These are phyloP conservation scores for Corvus moneduloides DNA, from an alignment of 2,113 vertebrate genomes.

Conservation along the genomic window DNA sequence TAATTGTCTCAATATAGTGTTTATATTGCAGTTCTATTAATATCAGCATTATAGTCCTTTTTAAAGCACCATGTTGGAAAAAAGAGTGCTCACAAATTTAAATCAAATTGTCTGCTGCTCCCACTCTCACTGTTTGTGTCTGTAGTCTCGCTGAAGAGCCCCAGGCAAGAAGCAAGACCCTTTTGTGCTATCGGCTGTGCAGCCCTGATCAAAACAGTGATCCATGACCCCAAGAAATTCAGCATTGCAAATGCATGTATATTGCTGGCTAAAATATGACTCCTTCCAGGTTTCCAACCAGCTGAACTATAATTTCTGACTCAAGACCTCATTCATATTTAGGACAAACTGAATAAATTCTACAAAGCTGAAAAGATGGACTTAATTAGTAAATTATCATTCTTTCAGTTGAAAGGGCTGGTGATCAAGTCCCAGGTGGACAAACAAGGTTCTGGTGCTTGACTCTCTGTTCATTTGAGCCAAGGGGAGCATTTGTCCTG, in stretches of 20 bases:
- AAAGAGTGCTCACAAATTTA: neutral
- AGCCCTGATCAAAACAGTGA: neutral
- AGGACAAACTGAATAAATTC: neutral
- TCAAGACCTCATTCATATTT: neutral
- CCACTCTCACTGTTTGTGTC: neutral
- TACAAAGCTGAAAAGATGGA: neutral
- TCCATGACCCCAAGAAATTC: conserved; percentile 6
- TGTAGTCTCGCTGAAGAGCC: neutral
- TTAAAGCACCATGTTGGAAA: neutral
- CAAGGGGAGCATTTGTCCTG: neutral
- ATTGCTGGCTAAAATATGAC: neutral
- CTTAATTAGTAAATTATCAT: neutral
- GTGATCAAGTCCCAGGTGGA: neutral
- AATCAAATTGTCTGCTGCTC: neutral
- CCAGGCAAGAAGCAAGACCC: neutral
- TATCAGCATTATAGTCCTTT: neutral
- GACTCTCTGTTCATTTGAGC: neutral
- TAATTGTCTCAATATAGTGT: neutral
- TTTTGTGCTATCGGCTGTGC: neutral
- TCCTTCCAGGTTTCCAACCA: neutral
- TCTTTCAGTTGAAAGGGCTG: neutral
- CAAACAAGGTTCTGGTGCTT: neutral
- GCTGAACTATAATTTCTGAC: neutral
- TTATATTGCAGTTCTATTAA: neutral
- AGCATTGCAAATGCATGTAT: conserved; percentile 33